Base-by-base conservation (phyloP, 1,140 invertebrate species). In the Orchesella cincta region DNA sequence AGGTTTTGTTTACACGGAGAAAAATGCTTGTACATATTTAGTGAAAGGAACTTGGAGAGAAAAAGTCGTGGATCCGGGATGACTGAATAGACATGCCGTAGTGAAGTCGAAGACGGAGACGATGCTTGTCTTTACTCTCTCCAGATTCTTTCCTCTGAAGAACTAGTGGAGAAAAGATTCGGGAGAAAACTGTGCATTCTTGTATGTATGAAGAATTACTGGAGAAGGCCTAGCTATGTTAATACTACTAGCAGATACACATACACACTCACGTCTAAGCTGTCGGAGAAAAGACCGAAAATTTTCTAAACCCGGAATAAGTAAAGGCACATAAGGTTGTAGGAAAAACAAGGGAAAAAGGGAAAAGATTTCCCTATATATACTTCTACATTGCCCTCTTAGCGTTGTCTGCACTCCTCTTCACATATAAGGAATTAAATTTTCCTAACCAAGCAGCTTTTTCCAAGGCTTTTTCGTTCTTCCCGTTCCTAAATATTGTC, bases 81-180 rank as follows among this genome's bases (percentile, higher is more conserved):
- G 62, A 52, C 64, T 51, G 74, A 79, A 70, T 78, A 80, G 76
- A 75, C 64, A 76, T 70, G 36, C 57, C 52, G 78, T 70, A 79
- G 74, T 80, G 78, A 76, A 78, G 78, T 67, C 16, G 64, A 80
- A 81, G 80, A 74, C 76, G 67, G 78, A 79, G 81, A 76, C 67
- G 46, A 51, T 39, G 51, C 57, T 54, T 73, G 75, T 81, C 80
- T 81, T 81, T 78, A 76, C 51, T 67, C 62, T 67, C 52, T 57
- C 62, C 62, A 29, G 62, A 67, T 67, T 67, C 62, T 33, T 67
- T 67, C 8, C 26, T 46, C 46, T 62, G 72, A 36, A 73, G 31
- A 57, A 67, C 62, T 52, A 23, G 20, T 39, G 34, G 28, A 70
- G 73, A 78, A 78, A 78, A 74, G 62, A 78, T 74, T 33, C 35